Evolutionary conservation across 2,113 vertebrate genomes (phyloP), one percentile per base, ranked within the genome.

Genomic region (Hydrochoerus hydrochaeris): DNA sequence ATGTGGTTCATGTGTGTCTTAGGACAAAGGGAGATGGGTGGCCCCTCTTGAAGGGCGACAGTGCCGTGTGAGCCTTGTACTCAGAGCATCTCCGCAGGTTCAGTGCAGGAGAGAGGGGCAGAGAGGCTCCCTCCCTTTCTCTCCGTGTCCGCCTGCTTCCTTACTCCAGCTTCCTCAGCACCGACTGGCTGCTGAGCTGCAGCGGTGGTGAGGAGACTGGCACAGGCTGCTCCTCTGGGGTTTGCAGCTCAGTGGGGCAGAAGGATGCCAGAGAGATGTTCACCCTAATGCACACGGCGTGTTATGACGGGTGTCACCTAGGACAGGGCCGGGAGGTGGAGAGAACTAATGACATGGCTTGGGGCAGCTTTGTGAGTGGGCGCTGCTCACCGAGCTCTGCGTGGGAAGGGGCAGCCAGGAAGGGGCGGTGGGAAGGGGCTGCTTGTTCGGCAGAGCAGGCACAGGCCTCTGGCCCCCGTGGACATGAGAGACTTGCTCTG

Each of bases 271-370:
- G 46, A 46, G 63, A 24, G 71, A 22, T 41, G 38, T 41, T 41
- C 22, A 22, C 8, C 38, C 62, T 28, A 30, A 10, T 22, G 38
- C 2, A 2, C 3, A 2, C 0, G 16, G 9, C 10, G n/a, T 62
- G 16, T 35, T 10, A 0, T 41, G 73, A 52, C 2, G 12, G 4
- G 8, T 20, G 32, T 46, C 7, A 14, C 32, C 38, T 26, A 24
- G 52, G 54, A 26, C 8, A 17, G 41, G 46, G 10, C 24, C 0
- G 0, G 2, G 16, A 12, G 20, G 10, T 24, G 5, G 0, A 12
- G 8, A 78, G 49, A 10, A 19, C 88, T 12, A 17, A 46, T 35
- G 10, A 22, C 13, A 24, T 8, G 28, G 73, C 12, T 44, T 24
- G 67, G 35, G 44, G 73, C 13, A 7, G 41, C 26, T 12, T 77